These are phyloP conservation scores for Papilio elwesi DNA, from an alignment of 2,888 invertebrate species.

Conservation along the genomic window DNA sequence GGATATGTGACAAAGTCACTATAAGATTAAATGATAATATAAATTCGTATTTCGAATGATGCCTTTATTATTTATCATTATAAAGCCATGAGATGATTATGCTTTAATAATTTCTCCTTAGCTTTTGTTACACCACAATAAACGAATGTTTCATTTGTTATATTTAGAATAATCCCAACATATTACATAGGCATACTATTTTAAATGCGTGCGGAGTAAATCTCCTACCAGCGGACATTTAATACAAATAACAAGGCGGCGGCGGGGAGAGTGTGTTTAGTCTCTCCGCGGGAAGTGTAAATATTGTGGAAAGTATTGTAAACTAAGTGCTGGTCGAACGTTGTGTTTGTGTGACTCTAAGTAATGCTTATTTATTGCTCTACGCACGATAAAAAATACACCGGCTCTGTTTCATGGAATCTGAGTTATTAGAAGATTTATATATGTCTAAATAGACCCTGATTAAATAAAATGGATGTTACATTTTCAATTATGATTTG, in stretches of 20 bases:
- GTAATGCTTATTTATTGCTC: conserved; percentile 33
- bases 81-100: too few species aligned
- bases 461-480: conserved; percentile 9
- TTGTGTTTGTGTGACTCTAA: conserved; percentile 28
- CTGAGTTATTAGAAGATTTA: conserved; percentile 10
- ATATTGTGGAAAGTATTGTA: conserved; percentile 40
- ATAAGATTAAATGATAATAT: too few species aligned
- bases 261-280: conserved; percentile 32
- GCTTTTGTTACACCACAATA: background rate
- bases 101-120: background rate
- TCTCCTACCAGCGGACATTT: conserved; percentile 15
- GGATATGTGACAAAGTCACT: too few species aligned
- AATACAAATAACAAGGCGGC: conserved; percentile 32
- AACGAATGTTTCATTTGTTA: background rate
- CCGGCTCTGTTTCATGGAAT: background rate
- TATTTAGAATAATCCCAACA: conserved; percentile 15
- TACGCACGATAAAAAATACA: background rate
- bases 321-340: conserved; percentile 31
- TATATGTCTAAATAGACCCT: background rate
- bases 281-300: conserved; percentile 37
- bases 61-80: too few species aligned
- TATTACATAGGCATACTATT: conserved; percentile 21
- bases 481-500: background rate
- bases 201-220: conserved; percentile 25
- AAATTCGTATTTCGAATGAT: too few species aligned